Evolutionary conservation across 2,797 vertebrate genomes (phyloP).

Genomic region (Pygocentrus nattereri): DNA sequence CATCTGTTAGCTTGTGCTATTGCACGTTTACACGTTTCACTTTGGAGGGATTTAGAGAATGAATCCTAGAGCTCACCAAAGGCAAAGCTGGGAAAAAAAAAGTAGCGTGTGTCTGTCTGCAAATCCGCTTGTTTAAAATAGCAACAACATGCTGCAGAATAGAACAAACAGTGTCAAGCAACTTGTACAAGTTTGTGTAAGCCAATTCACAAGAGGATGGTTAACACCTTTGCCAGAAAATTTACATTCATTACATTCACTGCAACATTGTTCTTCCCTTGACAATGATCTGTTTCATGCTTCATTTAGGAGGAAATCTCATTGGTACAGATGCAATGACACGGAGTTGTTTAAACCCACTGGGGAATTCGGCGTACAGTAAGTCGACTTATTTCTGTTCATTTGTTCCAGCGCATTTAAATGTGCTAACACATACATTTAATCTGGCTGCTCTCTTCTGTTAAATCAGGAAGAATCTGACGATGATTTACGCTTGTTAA

Average conservation of each 20-base stretch:
- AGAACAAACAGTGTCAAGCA: slow-evolving; percentile 19
- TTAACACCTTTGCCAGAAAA: slow-evolving; percentile 22
- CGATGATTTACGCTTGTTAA: slow-evolving; percentile 42
- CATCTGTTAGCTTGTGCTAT: not conserved
- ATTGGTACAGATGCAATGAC: slow-evolving; percentile 4
- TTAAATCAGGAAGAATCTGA: slow-evolving; percentile 52
- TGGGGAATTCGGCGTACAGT: slow-evolving; percentile 19
- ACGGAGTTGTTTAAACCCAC: slow-evolving; percentile 9
- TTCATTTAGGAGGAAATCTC: not conserved
- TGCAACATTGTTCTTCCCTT: slow-evolving; percentile 17
- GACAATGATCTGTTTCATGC: slow-evolving; percentile 25
- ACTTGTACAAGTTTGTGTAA: slow-evolving; percentile 17
- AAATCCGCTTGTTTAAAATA: not conserved
- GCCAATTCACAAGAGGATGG: slow-evolving; percentile 12
- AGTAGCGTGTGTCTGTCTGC: not conserved
- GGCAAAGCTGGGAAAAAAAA: not conserved
- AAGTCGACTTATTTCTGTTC: slow-evolving; percentile 16
- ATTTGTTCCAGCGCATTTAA: slow-evolving; percentile 31
- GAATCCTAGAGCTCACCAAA: not conserved
- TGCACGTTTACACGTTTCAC: not conserved
- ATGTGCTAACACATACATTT: slow-evolving; percentile 26
- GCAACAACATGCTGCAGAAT: too few species aligned
- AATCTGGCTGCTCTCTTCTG: slow-evolving; percentile 40
- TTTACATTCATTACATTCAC: slow-evolving; percentile 21
- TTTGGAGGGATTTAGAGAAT: not conserved